Evolutionary conservation across 2,113 vertebrate species (phyloP).

Genomic region (Nycticorax nycticorax): DNA sequence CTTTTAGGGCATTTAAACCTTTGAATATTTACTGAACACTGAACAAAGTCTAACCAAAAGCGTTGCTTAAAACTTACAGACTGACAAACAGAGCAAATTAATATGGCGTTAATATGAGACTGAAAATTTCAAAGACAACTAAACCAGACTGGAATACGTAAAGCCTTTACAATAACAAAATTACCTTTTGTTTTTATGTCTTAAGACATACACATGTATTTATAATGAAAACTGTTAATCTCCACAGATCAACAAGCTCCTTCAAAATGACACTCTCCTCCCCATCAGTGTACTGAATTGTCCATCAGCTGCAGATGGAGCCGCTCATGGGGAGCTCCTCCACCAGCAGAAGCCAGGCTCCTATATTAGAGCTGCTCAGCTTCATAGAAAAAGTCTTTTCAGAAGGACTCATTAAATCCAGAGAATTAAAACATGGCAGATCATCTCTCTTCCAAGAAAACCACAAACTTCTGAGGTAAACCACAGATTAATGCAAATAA

Average conservation of each 20-base stretch:
- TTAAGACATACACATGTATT: neutral
- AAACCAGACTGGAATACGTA: neutral
- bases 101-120: neutral
- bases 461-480: neutral
- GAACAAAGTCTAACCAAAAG: neutral
- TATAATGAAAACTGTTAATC: neutral
- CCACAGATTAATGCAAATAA: neutral
- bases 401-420: neutral
- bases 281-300: rapidly evolving
- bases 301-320: neutral
- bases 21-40: neutral
- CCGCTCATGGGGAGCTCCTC: neutral
- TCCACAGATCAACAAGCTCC: neutral
- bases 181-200: neutral
- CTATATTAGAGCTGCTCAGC: neutral
- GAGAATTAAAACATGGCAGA: neutral
- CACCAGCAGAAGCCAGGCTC: neutral
- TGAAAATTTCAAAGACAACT: neutral
- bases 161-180: neutral
- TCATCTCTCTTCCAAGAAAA: neutral
- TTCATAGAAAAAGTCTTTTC: neutral
- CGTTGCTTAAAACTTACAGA: neutral
- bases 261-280: neutral
- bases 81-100: neutral
- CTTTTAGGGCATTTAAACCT: neutral